phyloP scores from a whole-genome alignment of 1,140 invertebrate genomes.

The Chironomus striatipennis region DNA sequence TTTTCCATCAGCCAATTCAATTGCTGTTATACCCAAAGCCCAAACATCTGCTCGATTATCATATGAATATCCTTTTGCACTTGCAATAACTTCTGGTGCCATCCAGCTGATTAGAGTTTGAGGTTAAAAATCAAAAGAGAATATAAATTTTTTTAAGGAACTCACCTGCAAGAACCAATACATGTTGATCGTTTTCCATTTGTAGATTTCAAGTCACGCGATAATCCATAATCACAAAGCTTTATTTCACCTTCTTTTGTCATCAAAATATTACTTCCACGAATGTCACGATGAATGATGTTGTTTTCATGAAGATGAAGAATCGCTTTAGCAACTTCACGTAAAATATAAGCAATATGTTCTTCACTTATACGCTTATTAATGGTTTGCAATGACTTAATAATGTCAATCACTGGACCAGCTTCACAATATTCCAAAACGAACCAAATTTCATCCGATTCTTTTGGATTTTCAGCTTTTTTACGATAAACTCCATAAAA shows the following conservation, averaged over 20 bases:
- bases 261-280: conserved; percentile 78
- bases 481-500: conserved; percentile 78
- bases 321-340: conserved; percentile 73
- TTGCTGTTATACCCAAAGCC: conserved; percentile 84
- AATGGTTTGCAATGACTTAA: conserved; percentile 53
- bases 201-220: conserved; percentile 66
- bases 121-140: neutral
- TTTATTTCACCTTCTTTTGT: conserved; percentile 76
- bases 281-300: conserved; percentile 79
- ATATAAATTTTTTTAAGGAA: neutral
- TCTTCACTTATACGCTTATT: conserved; percentile 71
- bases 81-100: conserved; percentile 74
- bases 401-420: conserved; percentile 69
- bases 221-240: conserved; percentile 74
- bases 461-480: conserved; percentile 45
- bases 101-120: conserved; percentile 61
- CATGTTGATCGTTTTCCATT: conserved; percentile 58
- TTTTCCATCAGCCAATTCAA: conserved; percentile 81
- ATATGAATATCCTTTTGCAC: conserved; percentile 43
- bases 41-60: conserved; percentile 77
- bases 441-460: conserved; percentile 76
- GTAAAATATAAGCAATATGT: conserved; percentile 78
- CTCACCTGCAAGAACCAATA: conserved; percentile 58
- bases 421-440: conserved; percentile 79
- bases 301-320: conserved; percentile 75